Evolutionary conservation across 1,140 invertebrate species (phyloP), one percentile per base, ranked within the genome.

Genomic region (Chymomyza costata): DNA sequence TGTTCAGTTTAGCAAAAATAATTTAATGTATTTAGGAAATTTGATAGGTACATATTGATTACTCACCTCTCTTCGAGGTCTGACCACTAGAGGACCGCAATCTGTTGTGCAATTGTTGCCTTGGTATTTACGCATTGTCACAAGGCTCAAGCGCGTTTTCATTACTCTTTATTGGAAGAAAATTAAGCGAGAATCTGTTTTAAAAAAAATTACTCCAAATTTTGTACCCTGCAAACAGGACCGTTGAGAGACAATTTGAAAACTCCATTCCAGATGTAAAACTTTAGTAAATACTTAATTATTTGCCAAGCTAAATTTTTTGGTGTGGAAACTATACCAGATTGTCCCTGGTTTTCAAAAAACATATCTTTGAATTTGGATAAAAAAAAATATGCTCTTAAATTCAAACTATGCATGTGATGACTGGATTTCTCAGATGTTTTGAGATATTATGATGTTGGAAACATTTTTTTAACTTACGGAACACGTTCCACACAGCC

Each of bases 41-140:
- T 16, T 5, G 35, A 13, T 0, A 7, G 7, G n/a, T n/a, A n/a
- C n/a, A n/a, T n/a, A n/a, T n/a, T n/a, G n/a, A 34, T 15, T 28
- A 18, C 44, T 39, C 2, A 81, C 76, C 62, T 82, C 80, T 15
- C 59, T 68, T 2, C 63, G 32, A 0, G 82, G 58, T 32, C 65
- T 46, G 16, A 71, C 21, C 19, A 84, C 82, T 50, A 84, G 30
- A 0, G 60, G 40, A 7, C 58, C 56, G 44, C 82, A 84, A 16
- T 67, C 65, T 6, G 10, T 31, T 13, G 68, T 67, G 30, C 82
- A 84, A 35, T 80, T 71, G 5, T 18, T 34, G 2, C 57, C 62
- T 0, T 68, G 54, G 39, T 65, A 65, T 41, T 80, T 84, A 2
- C 82, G 68, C 76, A 82, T 82, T 7, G 68, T 82, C 28, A 84